Evolutionary conservation across 2,797 vertebrate genomes (phyloP), one percentile per base, ranked within the genome.

Genomic region (Passerculus sandwichensis): DNA sequence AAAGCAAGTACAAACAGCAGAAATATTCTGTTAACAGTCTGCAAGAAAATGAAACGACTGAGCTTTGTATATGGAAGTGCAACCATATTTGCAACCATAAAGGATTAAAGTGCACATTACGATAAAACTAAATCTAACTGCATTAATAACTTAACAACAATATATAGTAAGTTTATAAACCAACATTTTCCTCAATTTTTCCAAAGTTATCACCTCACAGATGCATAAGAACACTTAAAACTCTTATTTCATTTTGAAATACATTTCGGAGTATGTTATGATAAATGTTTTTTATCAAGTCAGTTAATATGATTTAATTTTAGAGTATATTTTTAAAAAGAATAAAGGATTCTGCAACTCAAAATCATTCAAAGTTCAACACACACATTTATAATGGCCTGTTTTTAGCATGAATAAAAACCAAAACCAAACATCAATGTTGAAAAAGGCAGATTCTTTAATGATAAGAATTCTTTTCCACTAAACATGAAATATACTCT

Each of bases 381-480:
- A 67, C 32, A 85, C 21, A 91, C 45, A 47, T 89, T 82, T 85
- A 89, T 65, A 86, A 94, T 47, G 30, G 67, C 19, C 42, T 70
- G 67, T 21, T 92, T 86, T 78, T 78, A 78, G 51, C 38, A 89
- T 60, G 34, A 92, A 89, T 82, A 78, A 47, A 80, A 45, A 74
- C 27, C 10, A 29, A 61, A 85, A 81, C 13, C 40, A 85, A 70
- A 71, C 22, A 34, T 77, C 32, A 73, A 54, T 77, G 45, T 69
- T 89, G 76, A 73, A 74, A 93, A 83, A 66, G 30, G 17, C 34
- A 89, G 71, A 81, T 78, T 88, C 36, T 85, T 94, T 88, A 88
- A 73, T 48, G 32, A 40, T 57, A 85, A 81, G 32, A 85, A 65
- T 40, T 53, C 69, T 81, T 76, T 84, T 75, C 36, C 50, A 57